Base-by-base conservation (phyloP, 2,888 invertebrate genomes). In the Drosophila phalerata region DNA sequence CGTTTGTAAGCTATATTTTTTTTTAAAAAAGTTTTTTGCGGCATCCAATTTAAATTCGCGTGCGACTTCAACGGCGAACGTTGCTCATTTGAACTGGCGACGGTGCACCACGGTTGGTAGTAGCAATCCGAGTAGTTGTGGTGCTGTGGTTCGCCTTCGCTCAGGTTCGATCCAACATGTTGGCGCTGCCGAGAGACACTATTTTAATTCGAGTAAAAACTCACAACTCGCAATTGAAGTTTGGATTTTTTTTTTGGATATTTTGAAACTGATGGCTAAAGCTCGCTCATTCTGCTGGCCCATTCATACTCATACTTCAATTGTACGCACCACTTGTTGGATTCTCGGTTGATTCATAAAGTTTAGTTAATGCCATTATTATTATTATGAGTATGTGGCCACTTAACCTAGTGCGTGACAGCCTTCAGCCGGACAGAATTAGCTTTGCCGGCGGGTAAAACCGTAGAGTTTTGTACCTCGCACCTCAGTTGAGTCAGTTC, bases 31-130 rank as follows among this genome's bases (percentile, higher is more conserved):
- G 22, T 32, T 8, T 47, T 61, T 43, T 51, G 74, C 74, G 55
- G 47, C 51, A 61, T 34, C 8, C 58, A 66, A 74, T 77, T 83
- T 49, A 74, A 75, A 86, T 87, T 89, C 89, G 88, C 85, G 88
- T 86, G 81, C 77, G 73, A 77, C 79, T 84, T 81, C 73, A 84
- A 69, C 89, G 85, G 53, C 89, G 74, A 69, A 57, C 85, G 72
- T 47, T 73, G 73, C 53, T 80, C 85, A 76, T 82, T 78, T 86
- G 89, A 84, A 84, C 73, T 58, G 57, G 9, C 17, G 53, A 4
- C 47, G 60, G 43, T 40, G 53, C 67, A 40, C 62, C 68, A 72
- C 63, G 17, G 58, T 60, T 56, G 60, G 22, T 52, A 73, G 53
- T 60, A 51, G 57, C 25, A 25, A 40, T 45, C 13, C 15, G n/a